Conservation (phyloP, 2,797 vertebrate genomes). For the Paedocypris micromegethes region DNA sequence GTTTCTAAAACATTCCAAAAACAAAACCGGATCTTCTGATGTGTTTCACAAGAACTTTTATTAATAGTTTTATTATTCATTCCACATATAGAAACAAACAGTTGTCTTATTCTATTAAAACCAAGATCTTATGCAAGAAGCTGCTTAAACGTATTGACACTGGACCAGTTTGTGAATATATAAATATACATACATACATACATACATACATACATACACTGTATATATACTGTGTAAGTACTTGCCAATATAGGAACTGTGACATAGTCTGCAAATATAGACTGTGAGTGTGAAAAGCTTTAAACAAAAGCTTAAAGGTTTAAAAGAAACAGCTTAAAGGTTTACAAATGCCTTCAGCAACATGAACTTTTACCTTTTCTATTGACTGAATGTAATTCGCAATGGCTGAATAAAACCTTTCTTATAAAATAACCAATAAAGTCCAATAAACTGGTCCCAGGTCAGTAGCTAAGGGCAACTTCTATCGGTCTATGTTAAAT, state of each 20-base stretch:
- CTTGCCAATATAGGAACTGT: too few relatives aligned
- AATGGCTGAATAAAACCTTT: background rate
- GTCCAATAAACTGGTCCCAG: conserved; percentile 10
- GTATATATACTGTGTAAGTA: too few relatives aligned
- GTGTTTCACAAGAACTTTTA: conserved; percentile 68
- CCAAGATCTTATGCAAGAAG: conserved; percentile 23
- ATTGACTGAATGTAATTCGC: too few relatives aligned
- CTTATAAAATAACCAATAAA: background rate
- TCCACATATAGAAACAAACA: conserved; percentile 68
- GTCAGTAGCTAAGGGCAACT: conserved; percentile 16
- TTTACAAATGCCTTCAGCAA: too few relatives aligned
- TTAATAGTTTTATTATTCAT: conserved; percentile 64
- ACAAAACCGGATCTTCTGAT: conserved; percentile 5
- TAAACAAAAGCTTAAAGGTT: too few relatives aligned
- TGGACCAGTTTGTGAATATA: background rate
- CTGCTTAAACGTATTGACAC: conserved; percentile 8
- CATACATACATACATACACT: background rate
- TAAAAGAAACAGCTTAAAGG: too few relatives aligned
- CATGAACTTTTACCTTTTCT: too few relatives aligned
- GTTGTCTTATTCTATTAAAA: conserved; percentile 48
- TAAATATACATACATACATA: background rate
- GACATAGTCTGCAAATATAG: too few relatives aligned
- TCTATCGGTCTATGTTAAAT: conserved; percentile 22
- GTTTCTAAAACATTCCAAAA: background rate
- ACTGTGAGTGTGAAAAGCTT: too few relatives aligned